phyloP scores from a whole-genome alignment of 2,113 vertebrate genomes.

The Nycticorax nycticorax region DNA sequence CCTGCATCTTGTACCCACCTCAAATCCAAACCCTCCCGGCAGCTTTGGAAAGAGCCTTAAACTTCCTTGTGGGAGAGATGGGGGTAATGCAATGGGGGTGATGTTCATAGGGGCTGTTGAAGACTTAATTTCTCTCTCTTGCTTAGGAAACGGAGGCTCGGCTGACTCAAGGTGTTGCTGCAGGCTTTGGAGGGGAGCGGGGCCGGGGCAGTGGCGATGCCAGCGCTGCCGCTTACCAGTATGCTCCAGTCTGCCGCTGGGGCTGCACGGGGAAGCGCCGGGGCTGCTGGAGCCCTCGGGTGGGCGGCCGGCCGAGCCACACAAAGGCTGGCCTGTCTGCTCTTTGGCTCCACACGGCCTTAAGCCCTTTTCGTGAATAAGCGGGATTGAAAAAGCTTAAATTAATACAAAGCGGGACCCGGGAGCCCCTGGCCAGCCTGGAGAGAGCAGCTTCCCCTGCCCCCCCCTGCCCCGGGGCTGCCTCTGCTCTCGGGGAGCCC shows the following conservation, averaged over 20 bases:
- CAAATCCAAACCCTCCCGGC: fast-evolving
- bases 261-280: background rate
- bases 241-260: background rate
- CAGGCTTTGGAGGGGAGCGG: background rate
- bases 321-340: conserved; percentile 39
- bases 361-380: background rate
- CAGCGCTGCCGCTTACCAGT: background rate
- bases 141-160: fast-evolving
- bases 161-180: fast-evolving
- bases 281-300: background rate
- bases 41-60: background rate
- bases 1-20: background rate
- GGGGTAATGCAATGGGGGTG: fast-evolving
- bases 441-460: background rate
- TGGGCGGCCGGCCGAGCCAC: background rate
- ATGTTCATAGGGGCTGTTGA: fast-evolving
- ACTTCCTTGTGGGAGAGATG: fast-evolving
- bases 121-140: background rate
- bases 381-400: conserved; percentile 48
- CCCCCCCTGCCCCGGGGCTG: background rate
- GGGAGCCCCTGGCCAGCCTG: background rate
- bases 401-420: background rate
- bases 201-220: background rate
- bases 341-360: background rate
- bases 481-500: background rate